phyloP scores from a whole-genome alignment of 2,113 vertebrate genomes.

The Crotalus viridis region DNA sequence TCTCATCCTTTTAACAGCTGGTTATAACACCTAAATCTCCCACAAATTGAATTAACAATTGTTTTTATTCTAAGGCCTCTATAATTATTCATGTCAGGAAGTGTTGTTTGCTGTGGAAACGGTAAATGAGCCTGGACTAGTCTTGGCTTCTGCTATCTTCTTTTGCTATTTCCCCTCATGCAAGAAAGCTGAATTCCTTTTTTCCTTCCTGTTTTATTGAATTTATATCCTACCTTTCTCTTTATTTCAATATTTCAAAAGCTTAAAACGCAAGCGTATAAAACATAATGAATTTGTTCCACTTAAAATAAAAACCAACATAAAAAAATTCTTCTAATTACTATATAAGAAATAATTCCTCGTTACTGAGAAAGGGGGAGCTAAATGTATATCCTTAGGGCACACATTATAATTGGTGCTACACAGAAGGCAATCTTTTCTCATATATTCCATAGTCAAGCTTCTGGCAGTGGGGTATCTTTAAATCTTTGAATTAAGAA shows the following conservation, averaged over 20 bases:
- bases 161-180: background rate
- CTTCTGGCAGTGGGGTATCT: background rate
- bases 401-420: background rate
- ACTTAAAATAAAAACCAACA: background rate
- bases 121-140: background rate
- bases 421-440: background rate
- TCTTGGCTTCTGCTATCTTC: background rate
- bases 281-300: background rate
- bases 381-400: background rate
- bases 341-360: background rate
- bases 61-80: constrained; percentile 9
- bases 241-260: background rate
- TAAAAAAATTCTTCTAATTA: background rate
- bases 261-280: background rate
- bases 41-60: constrained; percentile 21
- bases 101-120: background rate
- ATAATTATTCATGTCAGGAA: constrained; percentile 13
- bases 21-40: constrained; percentile 25
- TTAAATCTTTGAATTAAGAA: background rate
- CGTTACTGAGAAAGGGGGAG: background rate
- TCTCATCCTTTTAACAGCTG: constrained; percentile 19
- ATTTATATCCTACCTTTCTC: background rate
- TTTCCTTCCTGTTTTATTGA: background rate
- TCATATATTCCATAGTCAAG: background rate
- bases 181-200: background rate